Conservation (phyloP, 2,888 invertebrate genomes). For the Luperina testacea region DNA sequence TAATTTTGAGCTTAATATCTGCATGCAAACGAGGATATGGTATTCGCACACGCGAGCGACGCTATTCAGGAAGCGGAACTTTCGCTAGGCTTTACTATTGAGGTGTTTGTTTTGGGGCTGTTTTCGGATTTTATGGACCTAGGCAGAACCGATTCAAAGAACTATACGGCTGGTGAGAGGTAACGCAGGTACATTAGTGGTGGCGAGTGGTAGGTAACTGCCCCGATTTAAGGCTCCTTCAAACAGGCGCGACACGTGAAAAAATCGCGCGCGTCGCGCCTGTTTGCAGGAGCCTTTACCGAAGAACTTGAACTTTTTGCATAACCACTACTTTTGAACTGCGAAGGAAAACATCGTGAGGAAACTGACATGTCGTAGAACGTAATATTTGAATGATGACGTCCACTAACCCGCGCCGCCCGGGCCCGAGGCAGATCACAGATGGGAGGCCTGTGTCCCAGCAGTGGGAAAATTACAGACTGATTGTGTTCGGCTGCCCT, state of each 20-base stretch:
- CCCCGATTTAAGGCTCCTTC: no score
- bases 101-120: slow-evolving; percentile 7
- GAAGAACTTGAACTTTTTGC: not conserved
- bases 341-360: not conserved
- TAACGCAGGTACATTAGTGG: not conserved
- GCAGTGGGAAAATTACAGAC: slow-evolving; percentile 1
- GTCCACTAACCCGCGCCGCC: not conserved
- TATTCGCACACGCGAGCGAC: slow-evolving; percentile 24
- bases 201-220: not conserved
- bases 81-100: not conserved
- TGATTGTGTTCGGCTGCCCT: no score
- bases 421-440: no score
- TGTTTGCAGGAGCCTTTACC: no score
- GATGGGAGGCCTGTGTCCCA: not conserved
- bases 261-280: no score
- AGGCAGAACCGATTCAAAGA: not conserved
- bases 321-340: not conserved
- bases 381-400: not conserved
- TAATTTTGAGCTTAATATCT: slow-evolving; percentile 59
- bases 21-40: slow-evolving; percentile 48
- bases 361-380: not conserved
- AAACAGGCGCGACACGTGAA: no score
- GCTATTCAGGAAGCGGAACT: slow-evolving; percentile 19
- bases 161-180: not conserved
- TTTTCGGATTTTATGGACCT: not conserved